A percentile compares a stretch with the other conserved stretches of the same genome.
Conservation (phyloP, 23 tunicate species). For the Halocynthia aurantium region DNA sequence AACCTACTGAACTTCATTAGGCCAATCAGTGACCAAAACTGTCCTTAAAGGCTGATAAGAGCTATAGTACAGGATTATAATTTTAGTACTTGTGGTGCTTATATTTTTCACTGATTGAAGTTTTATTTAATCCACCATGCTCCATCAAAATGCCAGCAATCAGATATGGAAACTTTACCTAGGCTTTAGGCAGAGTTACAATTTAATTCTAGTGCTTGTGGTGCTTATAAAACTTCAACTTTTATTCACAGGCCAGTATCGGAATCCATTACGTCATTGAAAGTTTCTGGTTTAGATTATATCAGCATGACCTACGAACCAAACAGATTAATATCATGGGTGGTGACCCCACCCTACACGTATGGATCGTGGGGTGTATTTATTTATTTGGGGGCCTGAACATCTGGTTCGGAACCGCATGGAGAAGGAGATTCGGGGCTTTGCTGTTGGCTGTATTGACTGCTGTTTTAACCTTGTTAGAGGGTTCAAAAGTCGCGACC, state of each 20-base stretch:
- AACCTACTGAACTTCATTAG: too few species aligned
- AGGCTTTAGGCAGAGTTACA: too few species aligned
- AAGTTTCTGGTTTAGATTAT: conserved; percentile 46
- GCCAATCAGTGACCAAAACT: too few species aligned
- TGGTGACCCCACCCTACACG: conserved; percentile 45
- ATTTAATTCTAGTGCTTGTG: too few species aligned
- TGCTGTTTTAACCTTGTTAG: conserved; percentile 28
- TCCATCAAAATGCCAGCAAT: too few species aligned
- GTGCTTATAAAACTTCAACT: too few species aligned
- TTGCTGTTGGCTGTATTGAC: conserved; percentile 40
- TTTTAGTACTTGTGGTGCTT: too few species aligned
- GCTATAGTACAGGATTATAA: too few species aligned
- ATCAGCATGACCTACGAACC: conserved; percentile 29
- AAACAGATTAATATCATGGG: conserved; percentile 52
- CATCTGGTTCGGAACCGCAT: conserved; percentile 35
- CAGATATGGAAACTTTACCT: too few species aligned
- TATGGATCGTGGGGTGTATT: conserved; percentile 37
- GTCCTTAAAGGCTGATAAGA: too few species aligned
- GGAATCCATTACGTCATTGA: conserved; percentile 61
- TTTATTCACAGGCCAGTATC: conserved; percentile 46
- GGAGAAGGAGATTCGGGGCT: conserved; percentile 40
- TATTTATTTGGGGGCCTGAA: conserved; percentile 28
- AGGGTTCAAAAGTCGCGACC: conserved; percentile 42
- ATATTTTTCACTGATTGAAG: too few species aligned
- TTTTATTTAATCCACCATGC: too few species aligned